phyloP scores from a whole-genome alignment of 1,140 invertebrate genomes.

The Lordiphosa mommai region DNA sequence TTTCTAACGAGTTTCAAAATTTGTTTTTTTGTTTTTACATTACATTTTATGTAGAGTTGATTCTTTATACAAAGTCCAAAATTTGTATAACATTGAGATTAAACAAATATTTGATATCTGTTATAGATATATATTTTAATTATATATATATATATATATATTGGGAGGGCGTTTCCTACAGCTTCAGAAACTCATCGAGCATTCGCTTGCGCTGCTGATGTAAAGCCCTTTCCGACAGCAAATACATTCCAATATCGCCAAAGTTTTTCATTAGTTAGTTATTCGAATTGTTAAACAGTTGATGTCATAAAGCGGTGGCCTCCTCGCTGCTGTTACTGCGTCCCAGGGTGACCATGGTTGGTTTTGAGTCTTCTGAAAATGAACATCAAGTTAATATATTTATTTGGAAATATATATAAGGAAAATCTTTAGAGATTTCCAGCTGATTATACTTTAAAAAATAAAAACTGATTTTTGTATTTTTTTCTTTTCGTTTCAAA shows the following conservation, averaged over 20 bases:
- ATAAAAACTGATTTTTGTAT: too few relatives aligned
- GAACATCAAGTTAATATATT: background rate
- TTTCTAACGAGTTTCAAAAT: conserved; percentile 15
- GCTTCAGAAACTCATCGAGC: conserved; percentile 69
- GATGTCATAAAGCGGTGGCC: conserved; percentile 78
- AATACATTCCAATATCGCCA: conserved; percentile 71
- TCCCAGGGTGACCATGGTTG: conserved; percentile 29
- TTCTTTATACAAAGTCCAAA: conserved; percentile 39
- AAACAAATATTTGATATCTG: conserved; percentile 70
- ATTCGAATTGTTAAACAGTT: conserved; percentile 69
- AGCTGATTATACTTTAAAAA: too few relatives aligned
- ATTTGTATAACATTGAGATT: conserved; percentile 62
- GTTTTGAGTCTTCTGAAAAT: conserved; percentile 55
- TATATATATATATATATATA: conserved; percentile 5
- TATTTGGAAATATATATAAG: too few relatives aligned
- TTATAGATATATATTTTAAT: conserved; percentile 32
- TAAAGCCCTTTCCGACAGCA: conserved; percentile 63
- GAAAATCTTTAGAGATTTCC: too few relatives aligned
- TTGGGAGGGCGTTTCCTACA: conserved; percentile 24
- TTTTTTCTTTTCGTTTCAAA: too few relatives aligned
- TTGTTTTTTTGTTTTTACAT: conserved; percentile 41
- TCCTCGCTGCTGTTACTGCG: conserved; percentile 62
- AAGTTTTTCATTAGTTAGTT: conserved; percentile 79
- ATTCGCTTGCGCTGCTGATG: conserved; percentile 73
- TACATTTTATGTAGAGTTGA: conserved; percentile 66